Percentiles rank a stretch among this genome's conserved stretches.
phyloP scores from a whole-genome alignment of 1,140 invertebrate species.

The Bilobella aurantiaca region DNA sequence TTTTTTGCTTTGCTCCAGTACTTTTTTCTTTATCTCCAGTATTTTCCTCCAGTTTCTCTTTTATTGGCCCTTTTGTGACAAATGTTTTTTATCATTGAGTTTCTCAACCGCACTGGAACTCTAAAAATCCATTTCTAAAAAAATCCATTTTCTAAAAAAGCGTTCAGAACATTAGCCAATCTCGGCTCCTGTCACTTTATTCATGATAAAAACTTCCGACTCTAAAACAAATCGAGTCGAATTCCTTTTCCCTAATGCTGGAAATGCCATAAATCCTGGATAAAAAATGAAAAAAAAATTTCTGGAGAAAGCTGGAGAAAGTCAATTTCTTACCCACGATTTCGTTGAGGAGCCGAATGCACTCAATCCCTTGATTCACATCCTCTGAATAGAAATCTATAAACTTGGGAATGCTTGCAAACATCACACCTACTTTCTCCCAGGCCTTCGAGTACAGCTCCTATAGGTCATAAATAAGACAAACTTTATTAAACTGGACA shows the following conservation, averaged over 20 bases:
- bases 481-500: too few species aligned
- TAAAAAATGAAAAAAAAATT: neutral
- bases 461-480: slow-evolving; percentile 43
- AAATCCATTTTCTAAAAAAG: too few species aligned
- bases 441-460: slow-evolving; percentile 90
- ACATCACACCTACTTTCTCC: slow-evolving; percentile 88
- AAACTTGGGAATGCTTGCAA: slow-evolving; percentile 96
- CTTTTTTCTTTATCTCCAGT: too few species aligned
- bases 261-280: neutral
- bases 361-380: slow-evolving; percentile 92
- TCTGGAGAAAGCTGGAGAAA: neutral
- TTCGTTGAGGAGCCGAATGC: slow-evolving; percentile 93
- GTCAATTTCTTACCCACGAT: slow-evolving; percentile 66
- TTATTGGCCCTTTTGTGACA: too few species aligned
- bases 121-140: too few species aligned
- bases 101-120: too few species aligned
- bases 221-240: neutral
- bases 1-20: too few species aligned
- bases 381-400: slow-evolving; percentile 97
- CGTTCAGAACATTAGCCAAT: neutral
- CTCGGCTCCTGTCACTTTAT: neutral
- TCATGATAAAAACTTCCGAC: slow-evolving; percentile 2
- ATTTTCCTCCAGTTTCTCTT: too few species aligned
- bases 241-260: neutral
- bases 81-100: too few species aligned